Base-by-base conservation (phyloP, 2,797 vertebrate species). In the Buceros bicornis region DNA sequence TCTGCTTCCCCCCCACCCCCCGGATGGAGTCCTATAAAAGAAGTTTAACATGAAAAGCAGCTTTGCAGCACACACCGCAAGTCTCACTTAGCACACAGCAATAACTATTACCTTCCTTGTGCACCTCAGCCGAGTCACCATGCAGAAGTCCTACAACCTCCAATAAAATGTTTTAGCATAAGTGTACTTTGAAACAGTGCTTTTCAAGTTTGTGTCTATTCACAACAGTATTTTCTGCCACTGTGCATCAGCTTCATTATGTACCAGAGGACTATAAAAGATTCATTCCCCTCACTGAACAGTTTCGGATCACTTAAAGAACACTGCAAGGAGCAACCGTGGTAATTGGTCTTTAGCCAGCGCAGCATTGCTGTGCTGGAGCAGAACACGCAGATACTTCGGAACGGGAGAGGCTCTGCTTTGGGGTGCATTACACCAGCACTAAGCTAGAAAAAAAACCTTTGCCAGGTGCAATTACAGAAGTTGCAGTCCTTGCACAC, bases 381-480 rank as follows among this genome's bases (percentile, higher is more conserved):
- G 11, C 33, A 71, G 48, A 62, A 28, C 24, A 16, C 2, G 10
- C 10, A 47, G 22, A 29, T 61, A 45, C 54, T 53, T n/a, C 1
- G 6, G 35, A 40, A 62, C 6, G 12, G 37, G 26, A 67, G 65
- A 37, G 17, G 7, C 50, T 22, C 10, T 29, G 14, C 43, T 80
- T 60, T 48, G 26, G 37, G 33, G 22, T 33, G 10, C 21, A 5
- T 57, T 67, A 24, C n/a, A 51, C 19, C 47, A 57, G 48, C 37
- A 40, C 19, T 56, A 73, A 37, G 11, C 37, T 47, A 67, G 17
- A 26, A 43, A 80, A 43, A 80, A 80, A 43, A 53, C 31, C 37
- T 33, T 67, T 1, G 0, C 19, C 22, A 57, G n/a, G 8, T 11
- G 20, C 2, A 0, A 25, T 29, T 42, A 62, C 43, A n/a, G 21